phyloP scores from a whole-genome alignment of 2,113 vertebrate genomes.

The Calcarius ornatus region DNA sequence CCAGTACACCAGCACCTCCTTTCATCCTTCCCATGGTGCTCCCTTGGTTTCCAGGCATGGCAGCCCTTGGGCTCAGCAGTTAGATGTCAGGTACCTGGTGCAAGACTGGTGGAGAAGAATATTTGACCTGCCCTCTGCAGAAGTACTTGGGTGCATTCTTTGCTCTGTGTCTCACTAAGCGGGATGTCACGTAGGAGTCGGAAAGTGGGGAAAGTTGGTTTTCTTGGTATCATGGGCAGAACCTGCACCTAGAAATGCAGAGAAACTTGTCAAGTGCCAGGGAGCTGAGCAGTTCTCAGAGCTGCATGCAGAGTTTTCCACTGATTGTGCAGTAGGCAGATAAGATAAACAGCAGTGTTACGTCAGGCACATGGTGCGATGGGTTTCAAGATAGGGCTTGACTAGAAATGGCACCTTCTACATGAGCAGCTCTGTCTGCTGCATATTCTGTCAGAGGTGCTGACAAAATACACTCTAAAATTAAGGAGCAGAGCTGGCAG shows the following conservation, averaged over 20 bases:
- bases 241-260: neutral
- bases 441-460: accelerated
- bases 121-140: neutral
- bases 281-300: neutral
- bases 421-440: neutral
- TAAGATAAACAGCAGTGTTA: neutral
- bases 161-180: neutral
- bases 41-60: neutral
- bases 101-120: neutral
- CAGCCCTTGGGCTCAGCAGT: neutral
- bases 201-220: neutral
- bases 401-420: neutral
- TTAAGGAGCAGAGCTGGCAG: neutral
- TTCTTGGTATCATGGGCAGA: neutral
- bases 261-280: neutral
- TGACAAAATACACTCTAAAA: neutral
- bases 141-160: neutral
- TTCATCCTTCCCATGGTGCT: neutral
- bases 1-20: neutral
- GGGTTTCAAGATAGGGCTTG: neutral
- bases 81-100: neutral
- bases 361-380: neutral
- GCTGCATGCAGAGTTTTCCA: neutral
- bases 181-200: neutral
- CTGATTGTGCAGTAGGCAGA: neutral